Percentiles rank a stretch among this genome's conserved stretches.
These are phyloP conservation scores for Shargacucullia verbasci DNA, from an alignment of 2,888 invertebrate species.

Conservation along the genomic window DNA sequence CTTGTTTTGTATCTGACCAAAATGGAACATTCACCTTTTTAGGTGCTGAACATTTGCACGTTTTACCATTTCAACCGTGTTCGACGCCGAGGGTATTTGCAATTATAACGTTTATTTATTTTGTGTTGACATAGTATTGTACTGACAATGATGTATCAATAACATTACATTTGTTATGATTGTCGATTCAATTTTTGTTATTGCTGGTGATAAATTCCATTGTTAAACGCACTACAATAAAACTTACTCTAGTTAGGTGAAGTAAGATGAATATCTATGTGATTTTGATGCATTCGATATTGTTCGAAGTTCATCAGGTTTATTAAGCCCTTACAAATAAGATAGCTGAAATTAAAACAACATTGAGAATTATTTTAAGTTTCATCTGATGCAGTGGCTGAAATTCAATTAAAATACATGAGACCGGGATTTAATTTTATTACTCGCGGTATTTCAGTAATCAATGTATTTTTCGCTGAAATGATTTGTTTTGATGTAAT, in stretches of 20 bases:
- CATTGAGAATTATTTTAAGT: background rate
- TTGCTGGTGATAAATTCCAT: conserved; percentile 13
- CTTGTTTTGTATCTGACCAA: conserved; percentile 63
- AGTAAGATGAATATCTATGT: background rate
- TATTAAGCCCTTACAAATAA: background rate
- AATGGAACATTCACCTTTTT: conserved; percentile 58
- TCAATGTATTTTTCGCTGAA: conserved; percentile 21
- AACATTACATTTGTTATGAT: conserved; percentile 15
- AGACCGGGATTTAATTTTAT: conserved; percentile 24
- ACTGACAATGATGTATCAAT: conserved; percentile 14
- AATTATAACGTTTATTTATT: conserved; percentile 6
- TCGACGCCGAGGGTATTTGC: background rate
- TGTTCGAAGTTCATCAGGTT: background rate
- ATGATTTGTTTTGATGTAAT: conserved; percentile 26
- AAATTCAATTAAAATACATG: conserved; percentile 31
- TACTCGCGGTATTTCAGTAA: conserved; percentile 30
- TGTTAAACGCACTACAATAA: conserved; percentile 4
- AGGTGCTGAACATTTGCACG: conserved; percentile 44
- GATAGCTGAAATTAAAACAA: conserved; percentile 13
- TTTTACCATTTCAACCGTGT: conserved; percentile 19
- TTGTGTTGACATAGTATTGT: conserved; percentile 5
- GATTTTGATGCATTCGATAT: background rate
- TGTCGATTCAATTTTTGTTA: conserved; percentile 15
- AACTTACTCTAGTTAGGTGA: background rate
- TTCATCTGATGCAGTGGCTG: conserved; percentile 12